Percentiles rank a stretch among this genome's conserved stretches.
These are phyloP conservation scores for Trichopoda pennipes DNA, from an alignment of 2,888 invertebrate genomes.

Conservation along the genomic window DNA sequence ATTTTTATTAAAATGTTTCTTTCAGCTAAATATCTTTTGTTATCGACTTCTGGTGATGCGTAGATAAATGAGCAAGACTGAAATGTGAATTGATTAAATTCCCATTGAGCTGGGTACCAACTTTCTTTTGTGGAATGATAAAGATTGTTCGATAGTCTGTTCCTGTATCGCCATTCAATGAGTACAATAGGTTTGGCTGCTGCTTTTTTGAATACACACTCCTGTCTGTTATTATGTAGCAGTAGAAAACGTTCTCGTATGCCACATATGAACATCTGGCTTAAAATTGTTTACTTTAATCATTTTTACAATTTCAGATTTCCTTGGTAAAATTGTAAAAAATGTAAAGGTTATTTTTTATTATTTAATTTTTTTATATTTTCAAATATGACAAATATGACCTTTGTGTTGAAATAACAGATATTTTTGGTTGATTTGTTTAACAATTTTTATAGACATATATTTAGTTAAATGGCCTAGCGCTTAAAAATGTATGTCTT, in stretches of 20 bases:
- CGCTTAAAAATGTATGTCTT: too few relatives aligned
- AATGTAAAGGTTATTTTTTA: conserved; percentile 5
- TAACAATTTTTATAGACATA: too few relatives aligned
- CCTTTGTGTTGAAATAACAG: not conserved
- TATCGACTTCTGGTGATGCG: conserved; percentile 46
- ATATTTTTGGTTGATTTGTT: too few relatives aligned
- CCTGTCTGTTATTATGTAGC: not conserved
- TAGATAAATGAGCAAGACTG: conserved; percentile 23
- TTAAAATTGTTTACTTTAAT: conserved; percentile 28
- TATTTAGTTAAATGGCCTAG: too few relatives aligned
- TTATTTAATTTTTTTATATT: too few relatives aligned
- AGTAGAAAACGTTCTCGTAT: conserved; percentile 31
- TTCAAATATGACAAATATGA: not conserved
- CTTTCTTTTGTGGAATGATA: conserved; percentile 29
- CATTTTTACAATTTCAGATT: conserved; percentile 54
- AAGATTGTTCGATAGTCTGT: conserved; percentile 11
- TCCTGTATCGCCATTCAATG: conserved; percentile 35
- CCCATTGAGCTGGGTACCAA: conserved; percentile 48
- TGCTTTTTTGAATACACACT: not conserved
- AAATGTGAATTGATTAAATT: conserved; percentile 61
- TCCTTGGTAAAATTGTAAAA: conserved; percentile 26
- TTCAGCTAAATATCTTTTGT: conserved; percentile 40
- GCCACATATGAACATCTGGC: conserved; percentile 67
- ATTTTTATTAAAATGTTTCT: conserved; percentile 49
- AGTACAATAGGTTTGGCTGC: conserved; percentile 20